phyloP scores from a whole-genome alignment of 1,140 invertebrate genomes.

The Listronotus bonariensis region DNA sequence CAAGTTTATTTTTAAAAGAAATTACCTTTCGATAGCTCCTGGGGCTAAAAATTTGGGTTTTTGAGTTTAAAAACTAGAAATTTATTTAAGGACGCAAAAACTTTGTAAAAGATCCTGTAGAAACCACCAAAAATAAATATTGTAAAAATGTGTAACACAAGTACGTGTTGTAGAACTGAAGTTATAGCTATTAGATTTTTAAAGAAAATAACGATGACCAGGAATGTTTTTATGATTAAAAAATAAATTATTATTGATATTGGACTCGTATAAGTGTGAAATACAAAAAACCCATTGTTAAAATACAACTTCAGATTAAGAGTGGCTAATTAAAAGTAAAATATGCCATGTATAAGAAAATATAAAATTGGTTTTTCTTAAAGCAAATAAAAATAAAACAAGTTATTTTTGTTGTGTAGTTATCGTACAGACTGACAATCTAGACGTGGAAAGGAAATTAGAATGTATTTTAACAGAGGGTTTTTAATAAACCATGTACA shows the following conservation, averaged over 20 bases:
- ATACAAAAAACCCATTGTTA: not conserved
- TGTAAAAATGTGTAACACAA: constrained; percentile 22
- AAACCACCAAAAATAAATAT: not conserved
- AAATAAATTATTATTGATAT: not conserved
- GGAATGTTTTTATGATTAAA: constrained; percentile 24
- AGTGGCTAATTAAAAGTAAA: no score
- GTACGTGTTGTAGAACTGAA: constrained; percentile 33
- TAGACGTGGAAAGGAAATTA: no score
- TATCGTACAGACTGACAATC: no score
- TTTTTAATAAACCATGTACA: not conserved
- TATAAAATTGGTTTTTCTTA: no score
- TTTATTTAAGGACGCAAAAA: not conserved
- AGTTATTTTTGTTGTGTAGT: no score
- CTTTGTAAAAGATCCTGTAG: not conserved
- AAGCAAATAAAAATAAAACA: no score
- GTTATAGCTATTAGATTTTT: constrained; percentile 28
- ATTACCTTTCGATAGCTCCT: no score
- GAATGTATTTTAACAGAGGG: no score
- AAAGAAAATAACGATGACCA: constrained; percentile 19
- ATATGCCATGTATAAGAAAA: no score
- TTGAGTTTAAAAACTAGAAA: not conserved
- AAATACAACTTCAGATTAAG: no score
- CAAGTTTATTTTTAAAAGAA: no score
- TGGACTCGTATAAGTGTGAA: not conserved
- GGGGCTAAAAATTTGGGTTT: no score